These are phyloP conservation scores for Tenualosa ilisha DNA, from an alignment of 2,797 vertebrate genomes.

Conservation along the genomic window DNA sequence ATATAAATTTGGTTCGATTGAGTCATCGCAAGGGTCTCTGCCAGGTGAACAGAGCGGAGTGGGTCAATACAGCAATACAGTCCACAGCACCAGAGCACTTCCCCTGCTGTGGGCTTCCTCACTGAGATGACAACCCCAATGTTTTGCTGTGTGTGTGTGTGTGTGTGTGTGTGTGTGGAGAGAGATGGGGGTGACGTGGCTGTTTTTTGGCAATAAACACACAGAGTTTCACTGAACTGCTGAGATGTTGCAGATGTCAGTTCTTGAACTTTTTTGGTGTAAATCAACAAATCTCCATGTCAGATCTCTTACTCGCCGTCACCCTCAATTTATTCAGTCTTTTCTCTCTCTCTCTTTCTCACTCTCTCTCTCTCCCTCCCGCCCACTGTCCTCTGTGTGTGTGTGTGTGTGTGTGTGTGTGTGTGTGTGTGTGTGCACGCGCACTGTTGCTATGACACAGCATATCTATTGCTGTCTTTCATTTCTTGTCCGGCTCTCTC, in stretches of 20 bases:
- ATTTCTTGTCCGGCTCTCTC: not conserved
- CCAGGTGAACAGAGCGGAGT: not conserved
- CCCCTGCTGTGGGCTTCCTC: not conserved
- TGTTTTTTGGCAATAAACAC: not conserved
- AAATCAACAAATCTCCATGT: conserved; percentile 19
- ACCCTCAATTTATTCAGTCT: not conserved
- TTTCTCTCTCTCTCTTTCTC: not conserved
- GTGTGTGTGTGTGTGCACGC: not conserved
- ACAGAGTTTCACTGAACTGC: not conserved
- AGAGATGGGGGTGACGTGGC: not conserved
- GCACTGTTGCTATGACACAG: not conserved
- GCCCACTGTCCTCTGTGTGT: not conserved
- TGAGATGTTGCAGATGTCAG: conserved; percentile 22
- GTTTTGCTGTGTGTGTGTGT: not conserved
- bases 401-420: not conserved
- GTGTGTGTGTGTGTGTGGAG: not conserved
- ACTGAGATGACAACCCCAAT: not conserved
- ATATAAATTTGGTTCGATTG: conserved; percentile 10
- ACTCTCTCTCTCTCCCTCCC: not conserved
- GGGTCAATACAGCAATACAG: not conserved
- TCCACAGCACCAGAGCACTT: not conserved
- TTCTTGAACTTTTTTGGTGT: not conserved
- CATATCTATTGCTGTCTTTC: not conserved
- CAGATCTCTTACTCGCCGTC: conserved; percentile 30
- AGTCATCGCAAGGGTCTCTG: conserved; percentile 1